A percentile compares a stretch with the other conserved stretches of the same genome.
phyloP scores from a whole-genome alignment of 30 jellyfish, hydroid and myxozoan species.

The Morbakka virulenta region DNA sequence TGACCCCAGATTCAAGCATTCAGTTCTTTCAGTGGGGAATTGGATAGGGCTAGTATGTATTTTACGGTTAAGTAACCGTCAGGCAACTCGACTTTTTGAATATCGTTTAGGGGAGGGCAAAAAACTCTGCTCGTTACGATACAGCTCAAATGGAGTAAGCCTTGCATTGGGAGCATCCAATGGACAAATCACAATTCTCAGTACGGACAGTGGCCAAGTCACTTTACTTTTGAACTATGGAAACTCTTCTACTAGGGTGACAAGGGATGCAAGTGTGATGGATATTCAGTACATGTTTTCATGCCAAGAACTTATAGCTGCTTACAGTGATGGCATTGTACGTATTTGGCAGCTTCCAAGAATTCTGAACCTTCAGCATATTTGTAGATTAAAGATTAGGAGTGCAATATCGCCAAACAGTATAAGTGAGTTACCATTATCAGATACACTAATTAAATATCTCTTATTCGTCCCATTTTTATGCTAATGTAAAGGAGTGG shows the following conservation, averaged over 20 bases:
- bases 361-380: slow-evolving; percentile 52
- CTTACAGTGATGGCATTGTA: slow-evolving; percentile 57
- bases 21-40: neutral
- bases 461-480: slow-evolving; percentile 16
- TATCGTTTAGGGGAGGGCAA: neutral
- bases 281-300: slow-evolving; percentile 25
- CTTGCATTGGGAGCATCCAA: slow-evolving; percentile 48
- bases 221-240: neutral
- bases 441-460: slow-evolving; percentile 28
- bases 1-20: neutral
- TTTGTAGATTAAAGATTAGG: slow-evolving; percentile 46
- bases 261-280: neutral
- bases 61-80: neutral
- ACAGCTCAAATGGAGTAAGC: slow-evolving; percentile 17
- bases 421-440: slow-evolving; percentile 31
- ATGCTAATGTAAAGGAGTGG: too few relatives aligned
- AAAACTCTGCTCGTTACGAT: neutral
- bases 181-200: slow-evolving; percentile 20
- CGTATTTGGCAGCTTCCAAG: slow-evolving; percentile 78
- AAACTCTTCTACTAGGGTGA: too few relatives aligned
- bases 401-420: neutral
- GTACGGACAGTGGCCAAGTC: slow-evolving; percentile 22
- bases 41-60: neutral
- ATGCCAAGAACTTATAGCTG: slow-evolving; percentile 62
- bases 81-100: neutral